A percentile compares a stretch with the other conserved stretches of the same genome.
Conservation (phyloP, 2,797 vertebrate species). For the Perodicticus potto region DNA sequence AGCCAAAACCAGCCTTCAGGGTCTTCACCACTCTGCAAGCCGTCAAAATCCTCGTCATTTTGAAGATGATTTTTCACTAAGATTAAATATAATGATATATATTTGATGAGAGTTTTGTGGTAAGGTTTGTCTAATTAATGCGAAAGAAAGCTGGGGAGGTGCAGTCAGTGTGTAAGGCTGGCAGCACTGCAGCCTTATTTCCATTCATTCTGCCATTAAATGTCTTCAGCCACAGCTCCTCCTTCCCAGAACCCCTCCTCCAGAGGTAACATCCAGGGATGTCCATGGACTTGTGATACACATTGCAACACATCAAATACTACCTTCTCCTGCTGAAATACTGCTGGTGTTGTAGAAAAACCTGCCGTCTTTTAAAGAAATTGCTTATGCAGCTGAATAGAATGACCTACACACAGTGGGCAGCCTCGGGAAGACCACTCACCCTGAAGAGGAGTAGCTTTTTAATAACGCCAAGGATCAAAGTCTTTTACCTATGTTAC, state of each 20-base stretch:
- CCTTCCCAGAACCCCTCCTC: constrained; percentile 83
- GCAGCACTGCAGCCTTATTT: constrained; percentile 68
- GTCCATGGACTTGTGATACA: constrained; percentile 56
- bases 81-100: constrained; percentile 72
- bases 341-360: constrained; percentile 72
- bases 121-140: constrained; percentile 41
- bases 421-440: background rate
- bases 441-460: constrained; percentile 28
- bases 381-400: constrained; percentile 61
- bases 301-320: constrained; percentile 80
- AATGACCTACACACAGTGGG: constrained; percentile 4
- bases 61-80: constrained; percentile 72
- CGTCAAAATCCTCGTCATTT: constrained; percentile 94
- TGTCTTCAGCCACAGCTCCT: constrained; percentile 81
- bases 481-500: background rate
- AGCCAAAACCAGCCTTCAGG: constrained; percentile 88
- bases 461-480: constrained; percentile 36
- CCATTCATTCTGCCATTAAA: constrained; percentile 86
- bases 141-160: constrained; percentile 54
- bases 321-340: constrained; percentile 73
- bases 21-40: constrained; percentile 90
- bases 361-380: constrained; percentile 66
- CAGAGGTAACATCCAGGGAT: constrained; percentile 69
- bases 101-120: constrained; percentile 50
- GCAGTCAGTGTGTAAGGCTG: constrained; percentile 51